phyloP scores from a whole-genome alignment of 2,113 vertebrate genomes.

The Sander lucioperca region DNA sequence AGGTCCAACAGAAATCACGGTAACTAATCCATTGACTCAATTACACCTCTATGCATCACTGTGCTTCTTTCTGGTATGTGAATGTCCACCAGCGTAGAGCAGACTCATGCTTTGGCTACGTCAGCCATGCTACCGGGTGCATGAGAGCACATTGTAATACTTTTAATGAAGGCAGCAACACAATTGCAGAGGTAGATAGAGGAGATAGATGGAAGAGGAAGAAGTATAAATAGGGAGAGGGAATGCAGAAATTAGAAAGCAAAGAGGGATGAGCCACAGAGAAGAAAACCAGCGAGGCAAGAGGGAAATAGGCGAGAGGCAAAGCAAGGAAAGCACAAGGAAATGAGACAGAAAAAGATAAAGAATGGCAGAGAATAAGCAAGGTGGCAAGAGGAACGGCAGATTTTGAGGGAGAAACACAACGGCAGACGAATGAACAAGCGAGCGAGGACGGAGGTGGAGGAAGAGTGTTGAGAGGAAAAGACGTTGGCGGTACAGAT shows the following conservation, averaged over 20 bases:
- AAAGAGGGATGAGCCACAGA: not conserved
- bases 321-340: constrained; percentile 15
- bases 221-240: not conserved
- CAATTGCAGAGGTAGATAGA: not conserved
- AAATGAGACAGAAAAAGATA: constrained; percentile 50
- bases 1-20: not conserved
- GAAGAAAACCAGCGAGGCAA: not conserved
- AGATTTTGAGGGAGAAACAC: constrained; percentile 26
- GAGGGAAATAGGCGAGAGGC: constrained; percentile 17
- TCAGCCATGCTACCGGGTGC: not conserved
- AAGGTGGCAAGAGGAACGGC: constrained; percentile 44
- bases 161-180: constrained; percentile 21
- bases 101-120: not conserved
- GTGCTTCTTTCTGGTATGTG: not conserved
- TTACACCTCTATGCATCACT: no score
- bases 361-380: constrained; percentile 10
- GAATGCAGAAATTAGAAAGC: constrained; percentile 7
- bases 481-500: constrained; percentile 62
- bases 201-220: not conserved
- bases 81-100: not conserved
- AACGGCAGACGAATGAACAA: constrained; percentile 31
- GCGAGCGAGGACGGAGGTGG: constrained; percentile 40
- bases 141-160: not conserved
- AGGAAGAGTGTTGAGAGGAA: constrained; percentile 52
- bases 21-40: not conserved